Base-by-base conservation (phyloP, 2,113 vertebrate species). In the Proterorhinus semilunaris region DNA sequence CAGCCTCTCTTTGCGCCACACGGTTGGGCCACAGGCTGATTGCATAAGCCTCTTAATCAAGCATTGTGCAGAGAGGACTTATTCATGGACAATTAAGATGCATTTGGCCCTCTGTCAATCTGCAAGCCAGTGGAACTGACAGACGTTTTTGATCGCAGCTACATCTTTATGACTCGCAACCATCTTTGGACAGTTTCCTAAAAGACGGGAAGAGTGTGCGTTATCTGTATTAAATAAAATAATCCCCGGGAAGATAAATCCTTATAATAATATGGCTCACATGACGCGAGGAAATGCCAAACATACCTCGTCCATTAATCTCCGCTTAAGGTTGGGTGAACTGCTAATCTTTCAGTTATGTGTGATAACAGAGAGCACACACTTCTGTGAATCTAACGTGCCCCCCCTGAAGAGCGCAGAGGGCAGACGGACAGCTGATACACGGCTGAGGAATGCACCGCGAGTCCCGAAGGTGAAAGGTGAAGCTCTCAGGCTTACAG, bases 391-490 rank as follows among this genome's bases (percentile, higher is more conserved):
- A 11, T 16, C 53, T 59, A 59, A 57, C 16, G 42, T 62, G 68
- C 69, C 49, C 36, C 52, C 73, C 50, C 74, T 62, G 69, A 83
- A 71, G 72, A 66, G 79, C 81, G 84, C 65, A 66, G 51, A 59
- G 70, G 12, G 48, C 49, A 74, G 72, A 80, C 5, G 2, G 53
- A 70, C 63, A 75, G 70, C 81, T 85, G 75, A 87, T 78, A 42
- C 62, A 74, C 78, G 74, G 75, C 79, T 47, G 42, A 82, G 85
- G 89, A 91, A 93, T 93, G 86, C 72, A 62, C 74, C 67, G 64
- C 71, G 51, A 65, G 65, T 81, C 75, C 66, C 43, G 66, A 45
- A 49, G 61, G 69, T 68, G 50, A 51, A 52, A 42, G 65, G 82
- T 84, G 78, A 82, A 71, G 79, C 82, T 86, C 80, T 66, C 54